Evolutionary conservation across 2,888 invertebrate genomes (phyloP), one percentile per base, ranked within the genome.

Genomic region (Micropterix aruncella): DNA sequence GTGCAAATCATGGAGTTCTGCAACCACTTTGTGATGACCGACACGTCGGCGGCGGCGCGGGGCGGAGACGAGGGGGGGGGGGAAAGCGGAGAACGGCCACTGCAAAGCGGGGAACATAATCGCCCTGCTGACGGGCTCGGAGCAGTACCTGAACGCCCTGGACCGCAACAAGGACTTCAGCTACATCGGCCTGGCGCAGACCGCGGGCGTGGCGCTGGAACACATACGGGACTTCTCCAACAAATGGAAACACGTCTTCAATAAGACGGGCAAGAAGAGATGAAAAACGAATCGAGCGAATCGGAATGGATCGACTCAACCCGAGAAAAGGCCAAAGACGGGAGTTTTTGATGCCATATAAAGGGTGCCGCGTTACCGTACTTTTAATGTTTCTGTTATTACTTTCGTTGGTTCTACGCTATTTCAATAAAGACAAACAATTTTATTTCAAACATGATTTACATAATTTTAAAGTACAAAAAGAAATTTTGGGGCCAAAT

Each of bases 1-100:
- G 79, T 86, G 55, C 86, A 89, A 62, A 82, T 90, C 45, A 73
- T 89, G 48, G 88, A 89, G 58, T 90, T 88, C 61, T 88, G 87
- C 56, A 77, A 87, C 57, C 88, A 83, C 60, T 75, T 89, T 47
- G 74, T 72, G 38, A 60, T 59, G 3, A 46, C 48, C 19, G 50
- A 50, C 40, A 18, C 37, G 9, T 42, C 42, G 5, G 48, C 44
- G 3, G 39, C 46, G 3, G 14, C 38, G 1, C 16, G 40, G 2
- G 42, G 19, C 16, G 40, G 27, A 27, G 37, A 44, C 17, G 41
- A 43, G 15, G 37, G 18, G 7, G 45, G 45, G 16, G 45, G 12
- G 7, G 27, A n/a, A n/a, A n/a, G n/a, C n/a, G n/a, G 50, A 42
- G 15, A 71, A 75, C 52, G 67, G 72, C 54, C 77, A 62, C 59